phyloP scores from a whole-genome alignment of 2,797 vertebrate genomes.

The Poeciliopsis presidionis region DNA sequence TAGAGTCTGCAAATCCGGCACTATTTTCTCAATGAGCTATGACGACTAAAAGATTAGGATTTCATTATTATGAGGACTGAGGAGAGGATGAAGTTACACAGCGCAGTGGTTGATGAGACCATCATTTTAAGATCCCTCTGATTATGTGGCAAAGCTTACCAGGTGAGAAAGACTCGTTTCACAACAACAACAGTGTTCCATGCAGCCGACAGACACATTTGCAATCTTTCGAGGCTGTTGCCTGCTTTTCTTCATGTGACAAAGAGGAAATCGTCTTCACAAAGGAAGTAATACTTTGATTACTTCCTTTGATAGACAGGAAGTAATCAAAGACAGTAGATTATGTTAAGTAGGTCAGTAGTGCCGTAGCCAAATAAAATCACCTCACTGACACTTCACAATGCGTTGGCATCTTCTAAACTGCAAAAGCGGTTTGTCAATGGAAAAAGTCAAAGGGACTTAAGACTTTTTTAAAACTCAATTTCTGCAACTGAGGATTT shows the following conservation, averaged over 20 bases:
- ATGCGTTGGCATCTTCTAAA: not conserved
- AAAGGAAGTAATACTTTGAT: not conserved
- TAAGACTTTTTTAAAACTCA: not conserved
- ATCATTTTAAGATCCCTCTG: not conserved
- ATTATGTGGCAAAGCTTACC: not conserved
- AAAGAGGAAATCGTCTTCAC: not conserved
- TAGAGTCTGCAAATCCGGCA: constrained; percentile 21
- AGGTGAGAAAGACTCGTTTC: not conserved
- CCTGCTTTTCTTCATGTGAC: not conserved
- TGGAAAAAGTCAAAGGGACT: not conserved
- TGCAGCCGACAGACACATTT: not conserved
- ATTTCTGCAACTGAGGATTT: not conserved
- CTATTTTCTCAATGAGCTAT: constrained; percentile 39
- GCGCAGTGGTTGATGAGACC: not conserved
- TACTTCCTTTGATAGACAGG: too few relatives aligned
- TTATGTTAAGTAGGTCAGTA: not conserved
- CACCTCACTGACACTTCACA: not conserved
- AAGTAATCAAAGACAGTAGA: too few relatives aligned
- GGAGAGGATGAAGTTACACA: not conserved
- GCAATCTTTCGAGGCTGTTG: not conserved
- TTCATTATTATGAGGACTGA: constrained; percentile 18
- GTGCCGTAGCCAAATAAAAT: not conserved
- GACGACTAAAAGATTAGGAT: constrained; percentile 20
- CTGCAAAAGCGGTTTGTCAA: not conserved
- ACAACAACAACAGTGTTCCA: not conserved